phyloP scores from a whole-genome alignment of 2,888 invertebrate genomes.

The Himalopsyche japonica region DNA sequence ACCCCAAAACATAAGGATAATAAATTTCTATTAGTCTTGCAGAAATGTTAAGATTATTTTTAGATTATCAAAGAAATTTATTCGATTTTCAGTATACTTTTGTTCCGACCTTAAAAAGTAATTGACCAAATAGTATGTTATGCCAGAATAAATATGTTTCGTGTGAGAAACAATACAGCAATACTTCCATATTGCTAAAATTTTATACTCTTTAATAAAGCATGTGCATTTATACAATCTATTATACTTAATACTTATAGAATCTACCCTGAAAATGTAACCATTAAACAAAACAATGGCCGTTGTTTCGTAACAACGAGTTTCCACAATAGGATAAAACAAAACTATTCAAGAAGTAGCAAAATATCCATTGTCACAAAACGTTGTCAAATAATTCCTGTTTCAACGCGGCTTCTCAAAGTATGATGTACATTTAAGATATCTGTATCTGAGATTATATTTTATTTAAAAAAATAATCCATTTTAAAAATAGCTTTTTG shows the following conservation, averaged over 20 bases:
- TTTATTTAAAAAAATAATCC: no score
- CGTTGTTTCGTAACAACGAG: background rate
- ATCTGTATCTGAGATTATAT: no score
- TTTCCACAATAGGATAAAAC: background rate
- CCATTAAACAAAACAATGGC: background rate
- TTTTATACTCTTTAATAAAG: background rate
- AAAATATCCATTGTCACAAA: background rate
- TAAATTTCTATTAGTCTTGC: no score
- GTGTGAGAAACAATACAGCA: no score
- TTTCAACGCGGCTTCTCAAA: background rate
- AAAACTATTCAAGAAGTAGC: background rate
- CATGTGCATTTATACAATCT: background rate
- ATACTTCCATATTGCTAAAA: background rate
- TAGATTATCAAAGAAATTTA: no score
- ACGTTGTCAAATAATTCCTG: background rate
- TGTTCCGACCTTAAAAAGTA: no score
- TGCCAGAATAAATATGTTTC: no score
- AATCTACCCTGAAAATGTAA: background rate
- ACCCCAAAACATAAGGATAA: no score
- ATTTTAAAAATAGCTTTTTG: no score
- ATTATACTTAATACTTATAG: background rate
- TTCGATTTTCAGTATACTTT: no score
- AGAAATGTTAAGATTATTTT: no score
- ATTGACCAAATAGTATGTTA: no score
- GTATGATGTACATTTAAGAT: background rate